These are phyloP conservation scores for Zhengitettix transpicula DNA, from an alignment of 2,888 invertebrate species.

Conservation along the genomic window DNA sequence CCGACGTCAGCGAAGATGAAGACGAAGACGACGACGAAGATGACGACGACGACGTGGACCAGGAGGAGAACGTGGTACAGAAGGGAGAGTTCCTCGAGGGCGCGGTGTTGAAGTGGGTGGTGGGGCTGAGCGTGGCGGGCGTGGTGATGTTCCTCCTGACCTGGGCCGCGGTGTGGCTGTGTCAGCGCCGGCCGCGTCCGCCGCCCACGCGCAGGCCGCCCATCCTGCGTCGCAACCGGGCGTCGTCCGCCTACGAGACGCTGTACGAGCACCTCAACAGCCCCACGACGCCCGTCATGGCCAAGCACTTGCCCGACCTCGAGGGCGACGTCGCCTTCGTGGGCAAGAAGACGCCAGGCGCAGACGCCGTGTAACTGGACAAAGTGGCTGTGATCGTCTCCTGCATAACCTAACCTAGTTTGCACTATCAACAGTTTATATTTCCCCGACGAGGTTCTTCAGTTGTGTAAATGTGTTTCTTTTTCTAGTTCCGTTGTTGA, in stretches of 20 bases:
- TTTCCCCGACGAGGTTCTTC: too few species aligned
- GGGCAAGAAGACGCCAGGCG: too few species aligned
- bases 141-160: not conserved
- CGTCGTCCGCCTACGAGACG: not conserved
- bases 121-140: not conserved
- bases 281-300: constrained; percentile 5
- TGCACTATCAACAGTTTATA: too few species aligned
- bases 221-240: not conserved
- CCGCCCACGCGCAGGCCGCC: not conserved
- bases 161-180: not conserved
- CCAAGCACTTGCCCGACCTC: too few species aligned
- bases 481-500: too few species aligned
- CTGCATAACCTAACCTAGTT: too few species aligned
- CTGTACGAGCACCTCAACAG: constrained; percentile 1
- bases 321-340: too few species aligned
- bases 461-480: too few species aligned
- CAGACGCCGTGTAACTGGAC: too few species aligned
- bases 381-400: too few species aligned
- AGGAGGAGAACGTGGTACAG: not conserved
- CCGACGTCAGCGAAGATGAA: not conserved
- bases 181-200: not conserved
- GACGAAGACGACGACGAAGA: not conserved
- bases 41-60: not conserved
- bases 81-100: not conserved
- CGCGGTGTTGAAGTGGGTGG: not conserved